These are phyloP conservation scores for Bubo bubo DNA, from an alignment of 2,113 vertebrate species.

Conservation along the genomic window DNA sequence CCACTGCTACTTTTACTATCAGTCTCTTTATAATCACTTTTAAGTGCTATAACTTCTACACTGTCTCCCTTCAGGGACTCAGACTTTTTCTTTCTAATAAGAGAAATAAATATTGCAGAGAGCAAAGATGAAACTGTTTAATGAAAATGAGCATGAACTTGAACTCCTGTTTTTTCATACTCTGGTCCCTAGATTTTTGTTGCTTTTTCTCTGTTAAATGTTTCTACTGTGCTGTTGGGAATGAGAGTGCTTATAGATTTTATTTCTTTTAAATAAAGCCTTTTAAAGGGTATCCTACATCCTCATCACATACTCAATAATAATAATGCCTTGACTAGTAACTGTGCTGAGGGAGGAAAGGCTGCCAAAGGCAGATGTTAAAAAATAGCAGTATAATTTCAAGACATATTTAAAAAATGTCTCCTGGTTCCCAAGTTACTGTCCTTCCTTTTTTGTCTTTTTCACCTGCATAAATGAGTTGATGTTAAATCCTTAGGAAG, in stretches of 20 bases:
- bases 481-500: neutral
- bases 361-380: constrained; percentile 25
- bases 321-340: constrained; percentile 19
- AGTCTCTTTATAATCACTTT: neutral
- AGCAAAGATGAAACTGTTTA: neutral
- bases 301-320: neutral
- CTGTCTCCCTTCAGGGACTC: neutral
- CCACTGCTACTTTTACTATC: neutral
- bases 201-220: constrained; percentile 26
- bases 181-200: neutral
- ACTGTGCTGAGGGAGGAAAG: neutral
- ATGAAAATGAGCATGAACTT: neutral
- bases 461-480: neutral
- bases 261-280: constrained; percentile 45
- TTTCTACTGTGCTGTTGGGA: constrained; percentile 3
- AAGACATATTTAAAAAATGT: constrained; percentile 19
- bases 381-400: constrained; percentile 2
- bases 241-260: constrained; percentile 24
- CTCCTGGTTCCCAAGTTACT: neutral
- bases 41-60: neutral
- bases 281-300: constrained; percentile 14
- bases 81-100: neutral
- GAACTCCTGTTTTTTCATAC: neutral
- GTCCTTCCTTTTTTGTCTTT: neutral
- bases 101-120: neutral